Conservation (phyloP, 2,888 invertebrate species). For the Pinctada fucata region DNA sequence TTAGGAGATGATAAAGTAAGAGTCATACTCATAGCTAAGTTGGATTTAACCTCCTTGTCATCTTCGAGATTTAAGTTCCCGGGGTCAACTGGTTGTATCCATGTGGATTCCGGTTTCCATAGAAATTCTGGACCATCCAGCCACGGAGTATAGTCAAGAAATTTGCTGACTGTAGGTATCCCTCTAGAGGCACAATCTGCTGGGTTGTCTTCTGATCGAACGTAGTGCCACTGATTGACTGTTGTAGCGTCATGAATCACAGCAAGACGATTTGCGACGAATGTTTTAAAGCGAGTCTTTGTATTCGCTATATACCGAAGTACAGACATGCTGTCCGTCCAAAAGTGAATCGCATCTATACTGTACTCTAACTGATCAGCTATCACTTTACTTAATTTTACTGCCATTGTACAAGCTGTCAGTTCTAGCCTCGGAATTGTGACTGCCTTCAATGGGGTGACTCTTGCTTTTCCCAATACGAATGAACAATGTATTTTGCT, state of each 20-base stretch:
- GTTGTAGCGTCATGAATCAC: conserved; percentile 35
- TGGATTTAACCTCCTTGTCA: neutral
- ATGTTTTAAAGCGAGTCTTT: conserved; percentile 42
- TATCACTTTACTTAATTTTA: conserved; percentile 6
- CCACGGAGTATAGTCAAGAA: conserved; percentile 19
- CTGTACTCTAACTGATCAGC: conserved; percentile 6
- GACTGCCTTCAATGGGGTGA: conserved; percentile 34
- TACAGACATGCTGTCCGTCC: conserved; percentile 32
- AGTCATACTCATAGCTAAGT: no score
- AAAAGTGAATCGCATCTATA: conserved; percentile 15
- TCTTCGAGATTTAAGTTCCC: neutral
- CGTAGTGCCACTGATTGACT: conserved; percentile 21
- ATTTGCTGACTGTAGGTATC: neutral
- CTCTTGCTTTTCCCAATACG: conserved; percentile 41
- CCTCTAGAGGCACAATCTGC: conserved; percentile 36
- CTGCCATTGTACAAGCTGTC: conserved; percentile 34
- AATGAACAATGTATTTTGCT: conserved; percentile 42
- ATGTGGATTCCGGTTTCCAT: conserved; percentile 17
- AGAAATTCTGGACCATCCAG: conserved; percentile 34
- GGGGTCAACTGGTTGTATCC: neutral
- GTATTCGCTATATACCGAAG: conserved; percentile 23
- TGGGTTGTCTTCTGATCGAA: conserved; percentile 28
- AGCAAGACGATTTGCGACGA: conserved; percentile 41
- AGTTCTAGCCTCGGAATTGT: conserved; percentile 45
- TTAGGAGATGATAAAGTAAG: neutral